A percentile compares a stretch with the other conserved stretches of the same genome.
phyloP scores from a whole-genome alignment of 2,888 invertebrate genomes.

The Caenorhabditis japonica region DNA sequence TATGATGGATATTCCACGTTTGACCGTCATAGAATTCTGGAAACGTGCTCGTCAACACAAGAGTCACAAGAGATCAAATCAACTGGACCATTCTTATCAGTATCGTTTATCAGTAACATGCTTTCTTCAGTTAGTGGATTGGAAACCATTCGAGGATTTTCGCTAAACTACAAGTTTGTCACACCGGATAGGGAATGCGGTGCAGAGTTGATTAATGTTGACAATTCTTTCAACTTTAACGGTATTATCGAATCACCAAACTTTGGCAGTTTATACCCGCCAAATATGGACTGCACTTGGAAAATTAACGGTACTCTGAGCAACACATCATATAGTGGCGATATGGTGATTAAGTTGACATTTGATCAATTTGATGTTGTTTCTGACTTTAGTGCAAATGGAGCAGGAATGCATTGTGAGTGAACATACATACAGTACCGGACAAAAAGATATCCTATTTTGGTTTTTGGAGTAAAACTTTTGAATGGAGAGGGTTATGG shows the following conservation, averaged over 20 bases:
- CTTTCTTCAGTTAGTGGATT: constrained; percentile 23
- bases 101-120: constrained; percentile 52
- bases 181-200: constrained; percentile 61
- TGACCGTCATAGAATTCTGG: constrained; percentile 47
- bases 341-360: constrained; percentile 46
- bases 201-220: constrained; percentile 46
- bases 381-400: constrained; percentile 38
- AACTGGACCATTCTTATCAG: constrained; percentile 58
- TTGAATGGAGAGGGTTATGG: too few relatives aligned
- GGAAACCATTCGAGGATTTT: constrained; percentile 58
- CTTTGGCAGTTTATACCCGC: constrained; percentile 76
- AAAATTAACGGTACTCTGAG: constrained; percentile 69
- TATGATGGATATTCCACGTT: constrained; percentile 57
- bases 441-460: too few relatives aligned
- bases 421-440: too few relatives aligned
- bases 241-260: constrained; percentile 71
- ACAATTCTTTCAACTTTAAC: constrained; percentile 41
- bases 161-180: constrained; percentile 62
- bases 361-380: constrained; percentile 55
- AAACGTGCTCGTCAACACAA: constrained; percentile 46
- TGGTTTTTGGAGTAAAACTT: too few relatives aligned
- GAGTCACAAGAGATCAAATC: constrained; percentile 30
- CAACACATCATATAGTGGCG: constrained; percentile 38
- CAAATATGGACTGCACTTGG: constrained; percentile 79
- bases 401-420: neutral